Evolutionary conservation across 1,140 invertebrate genomes (phyloP).

Genomic region (Rhyacophila brunnea): DNA sequence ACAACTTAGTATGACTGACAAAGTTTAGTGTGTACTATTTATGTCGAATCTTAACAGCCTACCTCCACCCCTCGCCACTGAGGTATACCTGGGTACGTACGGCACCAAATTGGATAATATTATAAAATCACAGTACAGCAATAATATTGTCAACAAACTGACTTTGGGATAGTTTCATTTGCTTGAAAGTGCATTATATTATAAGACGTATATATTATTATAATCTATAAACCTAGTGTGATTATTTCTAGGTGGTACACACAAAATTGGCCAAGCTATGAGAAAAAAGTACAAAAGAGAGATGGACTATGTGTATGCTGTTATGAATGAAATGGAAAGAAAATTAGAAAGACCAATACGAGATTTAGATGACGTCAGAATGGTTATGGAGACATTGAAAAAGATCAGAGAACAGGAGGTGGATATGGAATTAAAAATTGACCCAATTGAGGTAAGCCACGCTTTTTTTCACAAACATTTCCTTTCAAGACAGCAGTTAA

Average conservation of each 20-base stretch:
- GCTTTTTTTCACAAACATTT: no score
- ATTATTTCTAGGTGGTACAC: slow-evolving; percentile 61
- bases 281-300: slow-evolving; percentile 89
- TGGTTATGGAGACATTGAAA: slow-evolving; percentile 90
- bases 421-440: slow-evolving; percentile 90
- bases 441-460: slow-evolving; percentile 91
- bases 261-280: slow-evolving; percentile 84
- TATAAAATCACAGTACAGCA: no score
- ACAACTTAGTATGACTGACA: no score
- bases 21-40: no score
- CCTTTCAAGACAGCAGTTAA: no score
- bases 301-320: slow-evolving; percentile 92
- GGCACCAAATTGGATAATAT: no score
- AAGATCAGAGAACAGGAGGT: slow-evolving; percentile 94
- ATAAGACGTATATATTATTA: not conserved
- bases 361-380: slow-evolving; percentile 89
- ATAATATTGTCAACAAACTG: no score
- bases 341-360: slow-evolving; percentile 83
- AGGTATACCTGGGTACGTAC: no score
- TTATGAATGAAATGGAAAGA: slow-evolving; percentile 88
- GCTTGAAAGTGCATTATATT: not conserved
- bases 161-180: not conserved
- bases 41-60: no score
- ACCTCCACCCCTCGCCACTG: no score
- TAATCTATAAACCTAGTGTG: no score